Conservation (phyloP, 2,888 invertebrate genomes). For the Himalopsyche japonica region DNA sequence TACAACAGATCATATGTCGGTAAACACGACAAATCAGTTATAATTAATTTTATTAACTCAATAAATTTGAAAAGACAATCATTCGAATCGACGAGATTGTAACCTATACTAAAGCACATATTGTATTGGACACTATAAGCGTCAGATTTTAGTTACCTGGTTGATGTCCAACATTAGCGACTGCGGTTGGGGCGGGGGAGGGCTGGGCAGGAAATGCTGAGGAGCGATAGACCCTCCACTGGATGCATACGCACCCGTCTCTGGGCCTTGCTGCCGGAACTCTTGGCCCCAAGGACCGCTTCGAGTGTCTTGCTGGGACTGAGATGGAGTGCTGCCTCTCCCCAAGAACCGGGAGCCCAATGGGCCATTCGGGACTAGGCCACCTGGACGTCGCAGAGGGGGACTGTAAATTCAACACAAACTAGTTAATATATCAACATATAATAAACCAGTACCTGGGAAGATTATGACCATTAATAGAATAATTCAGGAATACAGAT, state of each 20-base stretch:
- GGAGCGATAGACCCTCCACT: slow-evolving; percentile 19
- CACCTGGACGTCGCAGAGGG: slow-evolving; percentile 26
- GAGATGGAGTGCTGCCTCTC: neutral
- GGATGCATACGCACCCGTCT: neutral
- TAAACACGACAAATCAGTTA: too few species aligned
- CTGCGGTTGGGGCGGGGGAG: slow-evolving; percentile 42
- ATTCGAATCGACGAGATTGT: too few species aligned
- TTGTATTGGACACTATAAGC: too few species aligned
- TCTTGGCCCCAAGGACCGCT: slow-evolving; percentile 42
- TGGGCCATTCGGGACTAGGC: neutral
- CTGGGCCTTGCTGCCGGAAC: slow-evolving; percentile 43
- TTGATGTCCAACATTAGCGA: slow-evolving; percentile 43
- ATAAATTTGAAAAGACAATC: neutral
- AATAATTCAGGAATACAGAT: too few species aligned
- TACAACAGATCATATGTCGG: too few species aligned
- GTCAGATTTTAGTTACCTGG: slow-evolving; percentile 42
- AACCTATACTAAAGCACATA: too few species aligned
- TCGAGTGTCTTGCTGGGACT: neutral
- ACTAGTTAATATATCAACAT: too few species aligned
- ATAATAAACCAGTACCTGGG: too few species aligned
- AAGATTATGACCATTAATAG: too few species aligned
- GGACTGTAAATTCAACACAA: slow-evolving; percentile 17
- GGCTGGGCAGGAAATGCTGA: slow-evolving; percentile 43
- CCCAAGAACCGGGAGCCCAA: slow-evolving; percentile 39
- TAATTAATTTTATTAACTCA: too few species aligned